Percentiles rank a stretch among this genome's conserved stretches.
phyloP scores from a whole-genome alignment of 2,797 vertebrate species.

The Scomberomorus guttatus region DNA sequence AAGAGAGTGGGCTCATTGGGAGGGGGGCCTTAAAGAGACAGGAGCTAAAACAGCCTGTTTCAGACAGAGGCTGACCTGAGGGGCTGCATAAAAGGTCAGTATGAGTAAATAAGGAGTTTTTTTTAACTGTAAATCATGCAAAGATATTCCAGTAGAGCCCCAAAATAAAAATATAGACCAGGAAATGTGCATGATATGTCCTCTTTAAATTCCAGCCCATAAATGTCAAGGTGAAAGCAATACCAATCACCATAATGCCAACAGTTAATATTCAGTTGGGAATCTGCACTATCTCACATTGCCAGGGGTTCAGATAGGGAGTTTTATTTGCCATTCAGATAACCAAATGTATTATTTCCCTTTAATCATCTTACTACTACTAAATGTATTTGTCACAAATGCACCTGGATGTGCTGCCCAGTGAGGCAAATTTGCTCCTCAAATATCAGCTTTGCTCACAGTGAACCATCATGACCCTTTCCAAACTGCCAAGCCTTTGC shows the following conservation, averaged over 20 bases:
- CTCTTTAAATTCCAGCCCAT: no score
- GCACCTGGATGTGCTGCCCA: slow-evolving; percentile 1
- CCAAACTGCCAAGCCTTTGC: neutral
- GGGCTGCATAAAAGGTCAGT: no score
- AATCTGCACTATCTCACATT: neutral
- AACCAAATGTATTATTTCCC: neutral
- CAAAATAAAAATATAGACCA: no score
- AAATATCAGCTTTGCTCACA: slow-evolving; percentile 47
- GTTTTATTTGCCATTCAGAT: slow-evolving; percentile 30
- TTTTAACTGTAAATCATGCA: no score
- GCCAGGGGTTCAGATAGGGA: neutral
- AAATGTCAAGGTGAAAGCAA: neutral
- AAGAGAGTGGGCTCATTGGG: no score
- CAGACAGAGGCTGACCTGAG: no score
- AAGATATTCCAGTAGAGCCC: no score
- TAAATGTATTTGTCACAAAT: slow-evolving; percentile 17
- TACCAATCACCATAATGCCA: neutral
- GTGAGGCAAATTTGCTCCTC: slow-evolving; percentile 29
- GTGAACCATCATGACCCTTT: slow-evolving; percentile 24
- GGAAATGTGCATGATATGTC: no score
- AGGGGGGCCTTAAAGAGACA: no score
- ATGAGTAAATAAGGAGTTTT: no score
- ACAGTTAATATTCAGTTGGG: neutral
- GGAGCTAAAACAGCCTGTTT: no score
- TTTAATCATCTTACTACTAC: neutral